A percentile compares a stretch with the other conserved stretches of the same genome.
phyloP scores from a whole-genome alignment of 2,113 vertebrate genomes.

The Hydrochoerus hydrochaeris region DNA sequence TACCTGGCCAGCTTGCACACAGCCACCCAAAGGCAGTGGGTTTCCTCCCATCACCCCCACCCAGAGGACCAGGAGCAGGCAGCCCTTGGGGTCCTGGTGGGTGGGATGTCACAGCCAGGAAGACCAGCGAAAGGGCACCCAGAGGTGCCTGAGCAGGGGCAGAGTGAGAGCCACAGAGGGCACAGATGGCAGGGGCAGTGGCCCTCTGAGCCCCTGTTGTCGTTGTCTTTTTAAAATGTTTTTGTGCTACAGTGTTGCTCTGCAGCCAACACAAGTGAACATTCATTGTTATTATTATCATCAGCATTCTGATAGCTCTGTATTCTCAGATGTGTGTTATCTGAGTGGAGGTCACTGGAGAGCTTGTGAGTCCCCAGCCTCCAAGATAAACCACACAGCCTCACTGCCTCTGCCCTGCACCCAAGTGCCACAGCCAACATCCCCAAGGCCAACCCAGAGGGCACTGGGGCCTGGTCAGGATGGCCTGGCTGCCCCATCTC shows the following conservation, averaged over 20 bases:
- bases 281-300: not conserved
- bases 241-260: not conserved
- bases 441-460: not conserved
- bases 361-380: not conserved
- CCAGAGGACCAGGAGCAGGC: not conserved
- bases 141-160: not conserved
- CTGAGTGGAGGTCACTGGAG: not conserved
- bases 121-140: not conserved
- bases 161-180: not conserved
- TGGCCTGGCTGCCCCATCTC: not conserved
- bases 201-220: not conserved
- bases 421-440: not conserved
- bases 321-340: not conserved
- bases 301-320: not conserved
- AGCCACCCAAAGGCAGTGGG: too few relatives aligned
- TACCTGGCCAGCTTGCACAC: accelerated
- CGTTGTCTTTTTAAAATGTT: not conserved
- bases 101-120: not conserved
- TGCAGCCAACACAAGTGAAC: not conserved
- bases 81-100: not conserved
- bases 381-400: not conserved
- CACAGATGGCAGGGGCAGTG: accelerated
- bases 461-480: accelerated
- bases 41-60: not conserved
- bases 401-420: not conserved